These are phyloP conservation scores for Serrognathus titanus DNA, from an alignment of 2,888 invertebrate species.

Conservation along the genomic window DNA sequence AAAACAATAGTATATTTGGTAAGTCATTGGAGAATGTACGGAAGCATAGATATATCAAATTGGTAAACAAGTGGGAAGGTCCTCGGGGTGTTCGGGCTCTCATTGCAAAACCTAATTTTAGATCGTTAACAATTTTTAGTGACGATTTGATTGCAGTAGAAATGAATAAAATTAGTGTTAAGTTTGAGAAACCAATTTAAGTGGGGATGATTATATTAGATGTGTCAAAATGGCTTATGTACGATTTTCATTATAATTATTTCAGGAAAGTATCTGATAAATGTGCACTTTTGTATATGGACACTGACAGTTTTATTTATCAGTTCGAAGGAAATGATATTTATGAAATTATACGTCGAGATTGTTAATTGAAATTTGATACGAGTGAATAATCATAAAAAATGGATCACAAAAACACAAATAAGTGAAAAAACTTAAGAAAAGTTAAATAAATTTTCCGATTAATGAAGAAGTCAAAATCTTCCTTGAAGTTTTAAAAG, in stretches of 20 bases:
- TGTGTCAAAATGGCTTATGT: not conserved
- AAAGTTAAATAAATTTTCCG: too few species aligned
- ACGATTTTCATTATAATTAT: not conserved
- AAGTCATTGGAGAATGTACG: constrained; percentile 5
- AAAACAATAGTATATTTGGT: constrained; percentile 2
- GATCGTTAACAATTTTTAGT: not conserved
- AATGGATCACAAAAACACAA: too few species aligned
- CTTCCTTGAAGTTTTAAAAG: too few species aligned
- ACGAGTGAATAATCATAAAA: not conserved
- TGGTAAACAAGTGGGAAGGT: not conserved
- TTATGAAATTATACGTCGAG: not conserved
- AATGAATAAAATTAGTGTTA: not conserved
- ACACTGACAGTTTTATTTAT: not conserved
- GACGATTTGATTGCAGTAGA: not conserved
- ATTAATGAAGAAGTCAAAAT: too few species aligned
- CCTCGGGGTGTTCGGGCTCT: not conserved
- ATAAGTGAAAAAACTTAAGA: too few species aligned
- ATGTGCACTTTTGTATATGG: too few species aligned
- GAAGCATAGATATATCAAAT: constrained; percentile 1
- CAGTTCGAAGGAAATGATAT: not conserved
- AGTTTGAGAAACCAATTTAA: not conserved
- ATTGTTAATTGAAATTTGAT: not conserved
- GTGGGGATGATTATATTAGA: not conserved
- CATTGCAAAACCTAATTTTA: not conserved
- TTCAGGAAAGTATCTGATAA: too few species aligned